Conservation (phyloP, 2,797 vertebrate genomes). For the Parotocinclus haroldoi region DNA sequence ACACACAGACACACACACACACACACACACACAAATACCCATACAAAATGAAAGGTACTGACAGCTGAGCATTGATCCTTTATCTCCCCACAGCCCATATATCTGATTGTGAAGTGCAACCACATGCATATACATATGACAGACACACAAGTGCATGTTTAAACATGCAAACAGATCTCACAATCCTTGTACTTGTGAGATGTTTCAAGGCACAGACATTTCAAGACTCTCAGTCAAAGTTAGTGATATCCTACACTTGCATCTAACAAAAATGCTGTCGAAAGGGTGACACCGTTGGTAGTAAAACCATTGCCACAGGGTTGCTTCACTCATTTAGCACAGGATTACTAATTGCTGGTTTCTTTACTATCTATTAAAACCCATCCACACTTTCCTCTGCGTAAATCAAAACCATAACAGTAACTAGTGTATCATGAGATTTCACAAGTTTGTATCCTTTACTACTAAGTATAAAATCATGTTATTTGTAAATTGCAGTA, state of each 20-base stretch:
- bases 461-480: not conserved
- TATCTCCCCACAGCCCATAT: slow-evolving; percentile 6
- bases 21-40: slow-evolving; percentile 6
- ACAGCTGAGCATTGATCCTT: slow-evolving; percentile 24
- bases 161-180: not conserved
- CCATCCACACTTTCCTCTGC: not conserved
- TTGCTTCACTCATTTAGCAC: not conserved
- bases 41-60: slow-evolving; percentile 3
- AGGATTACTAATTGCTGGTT: not conserved
- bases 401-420: not conserved
- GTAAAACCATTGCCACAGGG: not conserved
- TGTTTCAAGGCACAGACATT: not conserved
- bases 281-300: not conserved
- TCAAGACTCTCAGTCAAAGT: not conserved
- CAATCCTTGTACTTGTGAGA: too few relatives aligned
- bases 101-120: not conserved
- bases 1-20: slow-evolving; percentile 7
- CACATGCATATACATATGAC: not conserved
- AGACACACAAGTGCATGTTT: slow-evolving; percentile 6
- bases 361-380: not conserved
- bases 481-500: too few relatives aligned
- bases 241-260: too few relatives aligned
- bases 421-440: not conserved
- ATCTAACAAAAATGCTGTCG: not conserved
- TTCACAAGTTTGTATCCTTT: not conserved